Evolutionary conservation across 2,888 invertebrate species (phyloP).

Genomic region (Mythimna vitellina): DNA sequence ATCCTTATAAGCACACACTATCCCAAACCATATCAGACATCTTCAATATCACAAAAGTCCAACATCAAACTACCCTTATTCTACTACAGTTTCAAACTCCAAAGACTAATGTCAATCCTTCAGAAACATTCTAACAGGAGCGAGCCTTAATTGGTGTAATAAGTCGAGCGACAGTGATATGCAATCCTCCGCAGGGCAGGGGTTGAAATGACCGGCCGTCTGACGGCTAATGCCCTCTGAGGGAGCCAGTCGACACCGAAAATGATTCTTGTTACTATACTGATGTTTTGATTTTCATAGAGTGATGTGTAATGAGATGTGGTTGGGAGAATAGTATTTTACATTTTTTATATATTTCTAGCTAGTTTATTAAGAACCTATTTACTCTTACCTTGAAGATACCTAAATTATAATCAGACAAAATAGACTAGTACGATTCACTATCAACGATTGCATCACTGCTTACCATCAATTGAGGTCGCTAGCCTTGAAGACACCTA

Average conservation of each 20-base stretch:
- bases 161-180: conserved; percentile 63
- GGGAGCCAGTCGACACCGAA: conserved; percentile 57
- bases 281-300: conserved; percentile 52
- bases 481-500: too few species aligned
- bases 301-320: conserved; percentile 4
- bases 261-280: conserved; percentile 48
- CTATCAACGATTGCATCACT: too few species aligned
- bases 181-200: conserved; percentile 61
- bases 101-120: conserved; percentile 53
- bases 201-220: conserved; percentile 55
- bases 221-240: conserved; percentile 56
- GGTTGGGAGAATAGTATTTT: background rate
- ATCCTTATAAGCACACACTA: background rate
- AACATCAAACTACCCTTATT: conserved; percentile 6
- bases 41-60: conserved; percentile 16
- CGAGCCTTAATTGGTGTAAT: conserved; percentile 65
- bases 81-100: conserved; percentile 25
- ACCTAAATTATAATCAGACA: too few species aligned
- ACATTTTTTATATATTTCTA: background rate
- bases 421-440: too few species aligned
- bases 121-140: conserved; percentile 39
- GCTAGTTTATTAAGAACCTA: background rate
- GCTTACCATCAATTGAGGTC: too few species aligned
- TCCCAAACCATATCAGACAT: background rate
- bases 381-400: too few species aligned